These are phyloP conservation scores for Chironex yamaguchii DNA, from an alignment of 30 jellyfish, hydroid and myxozoan genomes.

Conservation along the genomic window DNA sequence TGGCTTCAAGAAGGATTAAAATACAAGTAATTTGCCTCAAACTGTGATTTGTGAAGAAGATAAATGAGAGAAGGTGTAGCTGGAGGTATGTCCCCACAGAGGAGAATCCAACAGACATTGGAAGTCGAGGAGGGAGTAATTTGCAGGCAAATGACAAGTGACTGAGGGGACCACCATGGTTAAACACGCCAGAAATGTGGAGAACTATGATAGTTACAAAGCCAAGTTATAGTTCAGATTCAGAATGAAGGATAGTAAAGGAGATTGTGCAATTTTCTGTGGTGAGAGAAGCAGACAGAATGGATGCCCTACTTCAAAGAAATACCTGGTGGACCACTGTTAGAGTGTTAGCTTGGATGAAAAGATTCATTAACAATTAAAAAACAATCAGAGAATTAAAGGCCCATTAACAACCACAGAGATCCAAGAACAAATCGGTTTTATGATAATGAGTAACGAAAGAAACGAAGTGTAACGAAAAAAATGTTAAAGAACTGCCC, in stretches of 20 bases:
- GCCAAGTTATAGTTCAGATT: not conserved
- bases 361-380: not conserved
- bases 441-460: not conserved
- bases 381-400: not conserved
- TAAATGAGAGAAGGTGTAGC: not conserved
- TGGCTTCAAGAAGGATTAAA: not conserved
- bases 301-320: not conserved
- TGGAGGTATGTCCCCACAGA: conserved; percentile 19
- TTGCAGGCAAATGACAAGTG: not conserved
- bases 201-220: not conserved
- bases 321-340: not conserved
- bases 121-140: conserved; percentile 2
- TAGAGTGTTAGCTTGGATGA: not conserved
- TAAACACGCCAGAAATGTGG: not conserved
- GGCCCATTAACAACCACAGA: conserved; percentile 2
- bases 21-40: not conserved
- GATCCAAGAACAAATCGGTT: not conserved
- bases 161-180: conserved; percentile 21
- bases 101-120: conserved; percentile 62
- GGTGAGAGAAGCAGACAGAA: not conserved
- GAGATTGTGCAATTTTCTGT: not conserved
- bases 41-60: conserved; percentile 21
- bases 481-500: too few relatives aligned
- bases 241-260: not conserved
- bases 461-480: too few relatives aligned